Conservation (phyloP, 92 coral and sea anemone species). For the Meandrina meandrites region DNA sequence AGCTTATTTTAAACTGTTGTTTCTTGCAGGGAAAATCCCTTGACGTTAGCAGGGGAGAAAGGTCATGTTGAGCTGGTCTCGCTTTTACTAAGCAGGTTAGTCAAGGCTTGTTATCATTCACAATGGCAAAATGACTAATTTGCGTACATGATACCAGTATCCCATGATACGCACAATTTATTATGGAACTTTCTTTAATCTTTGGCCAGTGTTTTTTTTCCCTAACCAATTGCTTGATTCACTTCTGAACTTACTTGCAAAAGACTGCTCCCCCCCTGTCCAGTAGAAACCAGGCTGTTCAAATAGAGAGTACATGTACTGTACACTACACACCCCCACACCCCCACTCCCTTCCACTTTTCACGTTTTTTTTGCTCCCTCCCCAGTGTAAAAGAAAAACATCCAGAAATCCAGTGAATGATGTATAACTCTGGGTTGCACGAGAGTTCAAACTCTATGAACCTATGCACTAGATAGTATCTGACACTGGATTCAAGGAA, state of each 20-base stretch:
- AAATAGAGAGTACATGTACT: background rate
- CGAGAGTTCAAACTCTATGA: slow-evolving; percentile 32
- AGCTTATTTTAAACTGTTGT: background rate
- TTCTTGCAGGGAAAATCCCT: slow-evolving; percentile 86
- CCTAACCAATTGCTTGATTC: too few relatives aligned
- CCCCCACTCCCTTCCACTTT: background rate
- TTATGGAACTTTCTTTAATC: too few relatives aligned
- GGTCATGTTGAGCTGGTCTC: slow-evolving; percentile 93
- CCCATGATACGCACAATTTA: too few relatives aligned
- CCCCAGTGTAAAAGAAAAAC: background rate
- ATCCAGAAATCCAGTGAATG: slow-evolving; percentile 31
- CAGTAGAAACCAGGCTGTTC: background rate
- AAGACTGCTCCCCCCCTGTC: background rate
- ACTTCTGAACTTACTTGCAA: background rate
- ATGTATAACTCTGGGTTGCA: slow-evolving; percentile 22
- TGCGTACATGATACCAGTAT: background rate
- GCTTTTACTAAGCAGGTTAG: slow-evolving; percentile 42
- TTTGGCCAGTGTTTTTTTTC: too few relatives aligned
- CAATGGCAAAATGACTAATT: background rate
- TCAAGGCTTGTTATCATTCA: background rate
- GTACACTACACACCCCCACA: too few relatives aligned
- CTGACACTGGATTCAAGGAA: slow-evolving; percentile 37
- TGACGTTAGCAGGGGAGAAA: slow-evolving; percentile 95
- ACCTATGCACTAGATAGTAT: slow-evolving; percentile 41
- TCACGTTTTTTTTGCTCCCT: background rate